Percentiles rank a stretch among this genome's conserved stretches.
Evolutionary conservation across 2,888 invertebrate species (phyloP).

Genomic region (Mycalesis mineus): DNA sequence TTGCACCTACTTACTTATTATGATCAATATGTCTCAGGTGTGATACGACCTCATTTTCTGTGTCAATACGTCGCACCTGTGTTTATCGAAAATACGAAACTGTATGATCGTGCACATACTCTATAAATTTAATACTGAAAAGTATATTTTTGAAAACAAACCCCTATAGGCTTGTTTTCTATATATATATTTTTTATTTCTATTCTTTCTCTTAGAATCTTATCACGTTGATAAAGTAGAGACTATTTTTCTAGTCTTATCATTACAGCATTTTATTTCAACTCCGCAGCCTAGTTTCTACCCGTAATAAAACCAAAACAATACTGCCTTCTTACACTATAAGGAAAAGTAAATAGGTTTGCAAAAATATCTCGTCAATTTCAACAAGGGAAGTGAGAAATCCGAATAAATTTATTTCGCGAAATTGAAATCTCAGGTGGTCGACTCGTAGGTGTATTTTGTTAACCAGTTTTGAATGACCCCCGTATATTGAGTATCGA

Average conservation of each 20-base stretch:
- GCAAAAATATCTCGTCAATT: constrained; percentile 17
- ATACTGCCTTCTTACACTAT: neutral
- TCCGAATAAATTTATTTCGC: constrained; percentile 70
- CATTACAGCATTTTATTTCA: no score
- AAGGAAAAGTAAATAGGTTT: neutral
- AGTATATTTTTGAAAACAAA: no score
- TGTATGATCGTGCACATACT: neutral
- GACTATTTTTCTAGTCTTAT: no score
- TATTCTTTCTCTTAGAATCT: no score
- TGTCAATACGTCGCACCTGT: neutral
- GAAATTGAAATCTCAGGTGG: constrained; percentile 77
- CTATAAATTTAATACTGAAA: no score
- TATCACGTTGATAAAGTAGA: no score
- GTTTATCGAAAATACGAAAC: no score
- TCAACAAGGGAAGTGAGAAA: constrained; percentile 37
- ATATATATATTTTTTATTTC: no score
- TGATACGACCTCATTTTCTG: neutral
- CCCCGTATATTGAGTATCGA: constrained; percentile 16
- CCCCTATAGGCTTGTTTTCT: no score
- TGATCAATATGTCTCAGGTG: constrained; percentile 1
- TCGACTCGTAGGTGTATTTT: constrained; percentile 34
- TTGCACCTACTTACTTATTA: neutral
- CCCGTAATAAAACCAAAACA: neutral
- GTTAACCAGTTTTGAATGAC: constrained; percentile 17
- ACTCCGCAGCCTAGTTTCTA: no score